phyloP scores from a whole-genome alignment of 1,140 invertebrate genomes.

The Trachelipus rathkii region DNA sequence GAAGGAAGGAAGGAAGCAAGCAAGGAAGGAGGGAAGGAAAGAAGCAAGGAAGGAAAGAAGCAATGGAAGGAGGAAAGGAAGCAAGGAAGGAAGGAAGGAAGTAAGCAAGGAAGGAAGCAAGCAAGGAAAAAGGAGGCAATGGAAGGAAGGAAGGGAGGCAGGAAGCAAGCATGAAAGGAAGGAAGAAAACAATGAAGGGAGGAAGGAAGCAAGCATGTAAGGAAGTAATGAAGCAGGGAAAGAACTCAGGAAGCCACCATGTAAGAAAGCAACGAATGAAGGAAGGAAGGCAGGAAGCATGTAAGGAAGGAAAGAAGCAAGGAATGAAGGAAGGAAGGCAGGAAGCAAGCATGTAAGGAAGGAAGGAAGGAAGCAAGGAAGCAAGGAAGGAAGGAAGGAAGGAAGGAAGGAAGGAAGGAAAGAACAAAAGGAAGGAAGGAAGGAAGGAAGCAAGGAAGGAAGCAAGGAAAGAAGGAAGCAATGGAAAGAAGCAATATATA shows the following conservation, averaged over 20 bases:
- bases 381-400: not conserved
- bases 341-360: too few relatives aligned
- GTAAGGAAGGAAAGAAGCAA: too few relatives aligned
- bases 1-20: not conserved
- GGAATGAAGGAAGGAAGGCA: too few relatives aligned
- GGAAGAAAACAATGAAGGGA: not conserved
- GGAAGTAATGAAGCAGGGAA: too few relatives aligned
- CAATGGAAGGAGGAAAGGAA: not conserved
- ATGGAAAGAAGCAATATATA: too few relatives aligned
- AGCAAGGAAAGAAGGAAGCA: not conserved
- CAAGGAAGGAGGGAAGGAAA: not conserved
- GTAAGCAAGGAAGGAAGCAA: conserved; percentile 1
- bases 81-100: not conserved
- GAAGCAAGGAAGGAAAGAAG: not conserved
- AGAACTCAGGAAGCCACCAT: not conserved
- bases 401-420: not conserved
- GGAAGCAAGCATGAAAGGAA: not conserved
- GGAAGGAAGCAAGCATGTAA: not conserved
- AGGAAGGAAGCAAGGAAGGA: conserved; percentile 2
- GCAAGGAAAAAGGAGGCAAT: not conserved
- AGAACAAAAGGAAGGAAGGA: not conserved
- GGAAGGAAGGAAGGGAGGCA: not conserved
- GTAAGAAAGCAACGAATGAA: not conserved
- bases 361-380: not conserved
- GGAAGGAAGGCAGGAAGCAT: not conserved